Percentiles rank a stretch among this genome's conserved stretches.
Conservation (phyloP, 2,888 invertebrate genomes). For the Clivina fossor region DNA sequence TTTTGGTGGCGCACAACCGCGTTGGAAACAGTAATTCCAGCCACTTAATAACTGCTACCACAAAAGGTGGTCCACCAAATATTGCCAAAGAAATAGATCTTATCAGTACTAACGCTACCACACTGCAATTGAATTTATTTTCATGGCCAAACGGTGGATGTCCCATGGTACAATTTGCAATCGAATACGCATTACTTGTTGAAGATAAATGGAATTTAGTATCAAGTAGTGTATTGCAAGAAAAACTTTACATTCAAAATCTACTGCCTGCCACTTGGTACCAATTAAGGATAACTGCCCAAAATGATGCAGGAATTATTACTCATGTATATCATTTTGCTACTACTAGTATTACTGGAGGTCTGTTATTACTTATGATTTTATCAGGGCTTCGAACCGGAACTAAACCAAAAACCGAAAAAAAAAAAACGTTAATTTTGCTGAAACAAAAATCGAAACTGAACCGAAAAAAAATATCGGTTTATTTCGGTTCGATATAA, state of each 20-base stretch:
- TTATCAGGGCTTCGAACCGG: too few species aligned
- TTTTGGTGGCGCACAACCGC: conserved; percentile 74
- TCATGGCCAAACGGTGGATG: conserved; percentile 89
- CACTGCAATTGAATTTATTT: conserved; percentile 74
- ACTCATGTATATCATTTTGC: conserved; percentile 71
- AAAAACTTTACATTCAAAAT: conserved; percentile 61
- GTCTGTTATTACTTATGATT: conserved; percentile 58
- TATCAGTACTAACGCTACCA: conserved; percentile 75
- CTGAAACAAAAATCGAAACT: too few species aligned
- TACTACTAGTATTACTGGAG: conserved; percentile 70
- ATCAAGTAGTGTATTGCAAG: conserved; percentile 57
- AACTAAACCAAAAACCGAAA: too few species aligned
- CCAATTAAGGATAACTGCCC: conserved; percentile 67
- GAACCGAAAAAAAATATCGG: too few species aligned
- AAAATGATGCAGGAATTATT: conserved; percentile 73
- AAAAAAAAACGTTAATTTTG: too few species aligned
- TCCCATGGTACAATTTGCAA: conserved; percentile 75
- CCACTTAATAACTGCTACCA: conserved; percentile 68
- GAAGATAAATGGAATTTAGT: conserved; percentile 58
- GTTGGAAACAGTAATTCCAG: conserved; percentile 77
- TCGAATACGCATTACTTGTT: conserved; percentile 64
- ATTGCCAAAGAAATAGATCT: conserved; percentile 74
- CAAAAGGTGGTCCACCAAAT: conserved; percentile 77
- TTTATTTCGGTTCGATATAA: too few species aligned
- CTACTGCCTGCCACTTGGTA: conserved; percentile 71